These are phyloP conservation scores for Protobothrops flavoviridis DNA, from an alignment of 2,113 vertebrate species.

Conservation along the genomic window DNA sequence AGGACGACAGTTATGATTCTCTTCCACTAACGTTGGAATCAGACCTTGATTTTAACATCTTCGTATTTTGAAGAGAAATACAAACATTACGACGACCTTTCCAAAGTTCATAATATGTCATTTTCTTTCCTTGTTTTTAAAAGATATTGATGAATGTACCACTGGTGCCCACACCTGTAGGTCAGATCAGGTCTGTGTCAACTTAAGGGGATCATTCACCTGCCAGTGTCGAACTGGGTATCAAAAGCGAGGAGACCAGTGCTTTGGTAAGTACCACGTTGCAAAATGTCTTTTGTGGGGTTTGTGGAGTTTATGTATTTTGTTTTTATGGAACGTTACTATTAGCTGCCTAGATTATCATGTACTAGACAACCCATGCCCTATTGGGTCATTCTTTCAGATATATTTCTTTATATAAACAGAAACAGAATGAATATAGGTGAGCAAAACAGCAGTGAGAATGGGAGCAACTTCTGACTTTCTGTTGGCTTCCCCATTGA, in stretches of 20 bases:
- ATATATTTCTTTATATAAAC: no score
- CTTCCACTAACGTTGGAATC: background rate
- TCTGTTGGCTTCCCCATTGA: no score
- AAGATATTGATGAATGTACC: constrained; percentile 93
- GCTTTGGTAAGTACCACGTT: constrained; percentile 79
- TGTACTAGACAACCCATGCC: background rate
- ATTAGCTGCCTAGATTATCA: background rate
- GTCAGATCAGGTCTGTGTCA: constrained; percentile 85
- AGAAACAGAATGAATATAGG: no score
- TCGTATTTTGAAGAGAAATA: background rate
- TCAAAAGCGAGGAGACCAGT: constrained; percentile 87
- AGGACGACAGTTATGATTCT: background rate
- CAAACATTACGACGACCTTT: constrained; percentile 2
- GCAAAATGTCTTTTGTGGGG: background rate
- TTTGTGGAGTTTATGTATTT: background rate
- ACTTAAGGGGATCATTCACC: constrained; percentile 87
- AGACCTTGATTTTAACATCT: background rate
- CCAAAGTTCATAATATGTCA: background rate
- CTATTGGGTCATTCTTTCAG: no score
- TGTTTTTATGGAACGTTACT: background rate
- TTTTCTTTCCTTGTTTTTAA: constrained; percentile 13
- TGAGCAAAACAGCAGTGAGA: no score
- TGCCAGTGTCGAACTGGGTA: constrained; percentile 89
- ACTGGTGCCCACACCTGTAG: constrained; percentile 84
- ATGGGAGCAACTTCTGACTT: no score